Evolutionary conservation across 2,888 invertebrate species (phyloP), one percentile per base, ranked within the genome.

Genomic region (Andrena minutula): DNA sequence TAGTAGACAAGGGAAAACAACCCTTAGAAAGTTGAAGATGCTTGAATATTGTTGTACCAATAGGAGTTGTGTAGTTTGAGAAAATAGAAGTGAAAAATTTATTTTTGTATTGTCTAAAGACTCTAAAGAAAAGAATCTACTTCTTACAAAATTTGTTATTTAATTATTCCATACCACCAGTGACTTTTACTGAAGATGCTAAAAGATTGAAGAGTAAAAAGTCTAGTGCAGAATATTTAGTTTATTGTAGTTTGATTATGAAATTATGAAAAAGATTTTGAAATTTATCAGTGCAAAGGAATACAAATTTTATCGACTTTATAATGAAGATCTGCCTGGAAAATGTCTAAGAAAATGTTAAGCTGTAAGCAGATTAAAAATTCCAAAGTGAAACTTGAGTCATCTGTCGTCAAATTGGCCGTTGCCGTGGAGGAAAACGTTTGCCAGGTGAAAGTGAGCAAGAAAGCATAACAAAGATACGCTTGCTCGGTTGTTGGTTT

Each of bases 381-480:
- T 20, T 30, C 6, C 41, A 12, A 5, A 10, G 47, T 8, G 47
- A 47, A 74, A 47, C 41, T 30, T 16, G 41, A 20, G 51, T 51
- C 20, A 51, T 51, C 64, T 51, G 58, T 35, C 32, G 30, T 49
- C 53, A 49, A 41, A 56, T 58, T 53, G 26, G 49, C 28, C 23
- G 10, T 23, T 41, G 20, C 26, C 5, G n/a, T n/a, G 23, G n/a
- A 64, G 65, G 53, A 69, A 71, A 58, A 53, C 66, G 63, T 73
- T 60, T 41, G 75, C 5, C 65, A 53, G 74, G 83, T 83, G 83
- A 83, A 83, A 83, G 82, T 65, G 70, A 64, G 8, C 41, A 65
- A 82, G 82, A 69, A 75, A 82, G 82, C 70, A 77, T 74, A 71
- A 81, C 72, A 78, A 77, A 78, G 71, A 53, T 56, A 56, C 53